Evolutionary conservation across 1,140 invertebrate genomes (phyloP).

Genomic region (Hestina assimilis): DNA sequence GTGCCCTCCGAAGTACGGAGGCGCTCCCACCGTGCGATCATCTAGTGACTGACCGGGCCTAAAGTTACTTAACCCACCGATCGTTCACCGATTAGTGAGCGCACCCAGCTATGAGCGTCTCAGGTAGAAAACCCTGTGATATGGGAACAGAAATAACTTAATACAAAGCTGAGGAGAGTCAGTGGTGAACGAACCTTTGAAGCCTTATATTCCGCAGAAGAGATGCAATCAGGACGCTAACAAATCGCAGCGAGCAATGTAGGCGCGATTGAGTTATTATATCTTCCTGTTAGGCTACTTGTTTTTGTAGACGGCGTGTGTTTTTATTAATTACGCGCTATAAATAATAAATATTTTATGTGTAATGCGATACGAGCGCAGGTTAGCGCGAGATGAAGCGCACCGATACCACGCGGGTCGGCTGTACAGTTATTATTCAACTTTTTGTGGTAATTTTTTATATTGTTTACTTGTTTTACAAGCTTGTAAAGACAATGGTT

Average conservation of each 20-base stretch:
- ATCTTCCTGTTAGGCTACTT: constrained; percentile 76
- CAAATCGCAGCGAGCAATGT: constrained; percentile 60
- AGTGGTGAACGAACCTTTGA: not conserved
- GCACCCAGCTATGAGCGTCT: no score
- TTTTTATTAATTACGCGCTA: constrained; percentile 75
- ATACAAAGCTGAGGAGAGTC: not conserved
- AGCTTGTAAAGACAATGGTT: constrained; percentile 6
- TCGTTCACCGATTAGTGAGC: no score
- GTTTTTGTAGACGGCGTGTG: constrained; percentile 71
- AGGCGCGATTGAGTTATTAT: constrained; percentile 75
- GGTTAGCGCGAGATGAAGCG: constrained; percentile 45
- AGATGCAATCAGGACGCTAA: constrained; percentile 72
- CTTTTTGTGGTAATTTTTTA: constrained; percentile 45
- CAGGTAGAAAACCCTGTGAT: no score
- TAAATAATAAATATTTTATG: constrained; percentile 78
- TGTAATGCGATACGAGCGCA: constrained; percentile 64
- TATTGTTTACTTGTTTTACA: constrained; percentile 40
- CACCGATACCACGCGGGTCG: constrained; percentile 47
- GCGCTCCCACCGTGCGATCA: no score
- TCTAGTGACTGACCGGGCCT: no score
- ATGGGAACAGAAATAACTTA: not conserved
- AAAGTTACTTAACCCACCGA: no score
- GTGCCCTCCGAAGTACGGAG: no score
- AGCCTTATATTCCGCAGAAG: constrained; percentile 22
- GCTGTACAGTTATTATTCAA: constrained; percentile 65